Percentiles rank a stretch among this genome's conserved stretches.
Conservation (phyloP, 2,113 vertebrate genomes). For the Poeciliopsis turrubarensis region DNA sequence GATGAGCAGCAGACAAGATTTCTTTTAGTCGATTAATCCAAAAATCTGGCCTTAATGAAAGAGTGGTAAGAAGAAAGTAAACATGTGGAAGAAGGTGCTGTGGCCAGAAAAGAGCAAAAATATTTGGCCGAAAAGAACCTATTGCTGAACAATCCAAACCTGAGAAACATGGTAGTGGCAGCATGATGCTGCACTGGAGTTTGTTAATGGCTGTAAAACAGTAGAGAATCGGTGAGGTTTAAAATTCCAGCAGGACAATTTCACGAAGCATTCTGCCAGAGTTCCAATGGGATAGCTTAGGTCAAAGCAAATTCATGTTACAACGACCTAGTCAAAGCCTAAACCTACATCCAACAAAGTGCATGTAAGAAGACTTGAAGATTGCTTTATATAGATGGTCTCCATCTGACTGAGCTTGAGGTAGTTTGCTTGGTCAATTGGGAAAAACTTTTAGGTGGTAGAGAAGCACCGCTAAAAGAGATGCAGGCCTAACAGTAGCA, state of each 20-base stretch:
- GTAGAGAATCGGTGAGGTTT: too few species aligned
- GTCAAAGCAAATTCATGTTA: not conserved
- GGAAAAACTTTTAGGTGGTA: not conserved
- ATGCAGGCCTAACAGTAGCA: not conserved
- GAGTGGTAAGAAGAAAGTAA: not conserved
- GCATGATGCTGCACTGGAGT: too few species aligned
- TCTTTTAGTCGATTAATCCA: too few species aligned
- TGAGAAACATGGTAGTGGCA: too few species aligned
- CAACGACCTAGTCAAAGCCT: not conserved
- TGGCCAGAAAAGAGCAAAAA: too few species aligned
- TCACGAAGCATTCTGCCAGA: not conserved
- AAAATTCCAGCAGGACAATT: not conserved
- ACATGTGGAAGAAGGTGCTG: too few species aligned
- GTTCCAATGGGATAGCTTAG: too few species aligned
- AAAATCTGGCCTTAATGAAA: too few species aligned
- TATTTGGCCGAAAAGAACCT: too few species aligned
- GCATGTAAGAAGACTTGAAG: not conserved
- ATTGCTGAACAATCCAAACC: too few species aligned
- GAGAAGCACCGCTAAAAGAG: not conserved
- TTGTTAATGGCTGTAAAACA: too few species aligned
- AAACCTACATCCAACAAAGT: not conserved
- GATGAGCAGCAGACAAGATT: not conserved
- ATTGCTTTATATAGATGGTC: not conserved
- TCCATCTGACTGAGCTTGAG: not conserved
- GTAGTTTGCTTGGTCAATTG: not conserved